phyloP scores from a whole-genome alignment of 2,797 vertebrate genomes.

The Spinibarbus caldwelli region DNA sequence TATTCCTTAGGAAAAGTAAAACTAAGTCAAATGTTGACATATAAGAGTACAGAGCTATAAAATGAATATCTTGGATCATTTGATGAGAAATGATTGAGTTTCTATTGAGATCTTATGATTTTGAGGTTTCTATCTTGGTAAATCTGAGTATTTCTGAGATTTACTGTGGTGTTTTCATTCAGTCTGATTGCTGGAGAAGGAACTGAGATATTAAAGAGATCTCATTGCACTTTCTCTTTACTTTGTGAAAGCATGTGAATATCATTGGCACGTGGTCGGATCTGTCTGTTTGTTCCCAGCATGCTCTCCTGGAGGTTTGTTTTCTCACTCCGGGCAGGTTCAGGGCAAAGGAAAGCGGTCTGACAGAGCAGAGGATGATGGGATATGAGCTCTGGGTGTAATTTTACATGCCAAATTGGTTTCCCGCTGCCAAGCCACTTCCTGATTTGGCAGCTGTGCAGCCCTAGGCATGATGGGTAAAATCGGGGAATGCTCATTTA shows the following conservation, averaged over 20 bases:
- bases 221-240: background rate
- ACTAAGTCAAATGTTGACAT: background rate
- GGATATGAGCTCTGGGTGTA: constrained; percentile 9
- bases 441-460: constrained; percentile 9
- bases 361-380: constrained; percentile 32
- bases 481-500: background rate
- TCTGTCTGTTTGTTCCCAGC: constrained; percentile 20
- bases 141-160: background rate
- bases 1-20: background rate
- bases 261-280: background rate
- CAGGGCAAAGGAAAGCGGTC: background rate
- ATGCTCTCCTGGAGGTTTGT: constrained; percentile 22
- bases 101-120: background rate
- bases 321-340: background rate
- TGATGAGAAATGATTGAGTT: background rate
- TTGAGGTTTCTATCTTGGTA: background rate
- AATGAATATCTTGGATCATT: background rate
- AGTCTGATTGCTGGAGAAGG: background rate
- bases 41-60: background rate
- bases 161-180: background rate
- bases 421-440: constrained; percentile 9
- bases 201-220: background rate
- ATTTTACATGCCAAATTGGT: constrained; percentile 11
- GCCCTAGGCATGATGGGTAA: constrained; percentile 14
- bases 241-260: background rate